Conservation (phyloP, 2,797 vertebrate genomes). For the Rhodeus uyekii region DNA sequence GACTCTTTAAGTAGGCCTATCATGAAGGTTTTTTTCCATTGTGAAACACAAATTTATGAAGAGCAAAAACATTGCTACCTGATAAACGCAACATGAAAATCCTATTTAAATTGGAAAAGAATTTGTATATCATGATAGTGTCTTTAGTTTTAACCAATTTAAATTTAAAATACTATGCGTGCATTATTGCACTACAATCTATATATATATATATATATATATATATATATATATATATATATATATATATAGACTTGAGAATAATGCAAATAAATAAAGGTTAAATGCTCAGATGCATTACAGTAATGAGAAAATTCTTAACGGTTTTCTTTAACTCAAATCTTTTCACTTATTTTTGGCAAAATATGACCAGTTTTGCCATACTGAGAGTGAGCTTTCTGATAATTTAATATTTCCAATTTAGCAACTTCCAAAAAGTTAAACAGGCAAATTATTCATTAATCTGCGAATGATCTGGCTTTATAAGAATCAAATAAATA, state of each 20-base stretch:
- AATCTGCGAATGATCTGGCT: background rate
- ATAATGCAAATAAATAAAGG: background rate
- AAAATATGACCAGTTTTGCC: background rate
- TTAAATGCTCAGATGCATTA: background rate
- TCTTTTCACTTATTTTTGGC: background rate
- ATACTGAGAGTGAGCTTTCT: background rate
- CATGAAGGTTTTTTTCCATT: background rate
- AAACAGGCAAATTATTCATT: background rate
- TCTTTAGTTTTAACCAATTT: background rate
- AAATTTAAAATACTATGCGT: no score
- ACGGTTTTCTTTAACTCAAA: background rate
- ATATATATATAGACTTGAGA: background rate
- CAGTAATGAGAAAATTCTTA: background rate
- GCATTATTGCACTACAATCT: no score
- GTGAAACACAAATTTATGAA: background rate
- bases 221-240: background rate
- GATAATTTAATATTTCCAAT: background rate
- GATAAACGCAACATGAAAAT: background rate
- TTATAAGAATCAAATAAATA: background rate
- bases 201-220: no score
- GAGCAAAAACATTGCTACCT: background rate
- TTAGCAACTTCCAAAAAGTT: background rate
- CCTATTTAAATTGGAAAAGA: background rate
- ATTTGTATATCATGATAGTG: background rate
- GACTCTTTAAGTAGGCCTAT: background rate